Evolutionary conservation across 2,113 vertebrate species (phyloP), one percentile per base, ranked within the genome.

Genomic region (Xiphophorus hellerii): DNA sequence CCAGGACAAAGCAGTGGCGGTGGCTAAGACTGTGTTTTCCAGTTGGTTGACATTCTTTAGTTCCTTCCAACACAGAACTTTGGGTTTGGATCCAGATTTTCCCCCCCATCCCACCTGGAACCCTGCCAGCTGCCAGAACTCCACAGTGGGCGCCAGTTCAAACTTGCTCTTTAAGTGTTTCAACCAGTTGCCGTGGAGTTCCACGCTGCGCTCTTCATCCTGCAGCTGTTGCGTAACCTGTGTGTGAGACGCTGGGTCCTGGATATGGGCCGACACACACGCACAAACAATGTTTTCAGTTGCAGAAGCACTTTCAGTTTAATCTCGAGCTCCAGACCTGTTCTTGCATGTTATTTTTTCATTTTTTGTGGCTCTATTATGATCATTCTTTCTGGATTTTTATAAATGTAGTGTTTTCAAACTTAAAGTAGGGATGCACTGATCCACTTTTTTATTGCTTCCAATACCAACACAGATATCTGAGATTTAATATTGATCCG

Each of bases 131-230:
- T 42, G 14, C 62, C 71, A 20, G 15, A 69, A 37, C 61, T 65
- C 48, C 1, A 1, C 27, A 30, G 4, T 14, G 13, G 3, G 0
- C 2, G 31, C 80, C 14, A 42, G 86, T 80, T 72, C 35, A 30
- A 31, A 84, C 85, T 63, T 73, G 86, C 48, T 73, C 27, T 22
- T 14, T 2, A 1, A 28, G 44, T 11, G 30, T 72, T 69, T 78
- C 1, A 58, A 51, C 11, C 20, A 15, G 14, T 15, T 9, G 58
- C 5, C 35, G 14, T 61, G 54, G 42, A n/a, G 61, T 78, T 3
- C 69, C 71, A 80, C 28, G 37, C 9, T 60, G 28, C 29, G 11
- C 27, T 4, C 13, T 61, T 48, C 28, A 37, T 63, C 10, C 27
- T 54, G 4, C 5, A 25, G 39, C 13, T 3, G 5, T 82, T 83